Base-by-base conservation (phyloP, 1,140 invertebrate genomes). In the Monochamus saltuarius region DNA sequence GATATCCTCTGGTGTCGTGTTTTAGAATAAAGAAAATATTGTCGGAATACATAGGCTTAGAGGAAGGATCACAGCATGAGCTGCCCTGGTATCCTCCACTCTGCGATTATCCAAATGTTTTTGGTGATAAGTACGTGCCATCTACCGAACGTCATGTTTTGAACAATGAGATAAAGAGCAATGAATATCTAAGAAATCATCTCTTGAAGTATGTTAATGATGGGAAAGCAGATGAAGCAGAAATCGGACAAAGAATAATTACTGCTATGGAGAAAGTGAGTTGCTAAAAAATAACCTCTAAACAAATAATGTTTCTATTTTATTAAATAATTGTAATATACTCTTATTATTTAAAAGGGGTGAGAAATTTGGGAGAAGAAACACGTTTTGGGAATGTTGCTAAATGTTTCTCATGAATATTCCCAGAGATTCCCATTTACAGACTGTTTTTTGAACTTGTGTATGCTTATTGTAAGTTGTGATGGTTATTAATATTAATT, bases 11-110 rank as follows among this genome's bases (percentile, higher is more conserved):
- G n/a, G 7, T 57, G n/a, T 38, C 7, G 51, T 14, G 3, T 29
- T 29, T 45, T 70, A 85, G 83, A 61, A 70, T 82, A 50, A 76
- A 78, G 46, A 70, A 77, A 38, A 73, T 84, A 52, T 70, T 85
- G 19, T 79, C 79, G 22, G 82, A 85, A 49, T 82, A 82, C 29
- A 84, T 90, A 49, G 84, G 82, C 7, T 78, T 89, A 43, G 75
- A 81, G 7, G 68, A 79, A 35, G 78, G 75, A 13, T 79, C 80
- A 14, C 84, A 89, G 67, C 86, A 90, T 71, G 81, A 85, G 16
- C 76, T 90, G 53, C 89, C 89, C 6, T 90, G 87, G 87, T 86
- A 89, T 71, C 87, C 88, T 17, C 89, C 89, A 8, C 77, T 82
- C 7, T 91, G 89, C 72, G 73, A 82, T 57, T 62, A 81, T 63